Base-by-base conservation (phyloP, 2,797 vertebrate genomes). In the Lacerta agilis region DNA sequence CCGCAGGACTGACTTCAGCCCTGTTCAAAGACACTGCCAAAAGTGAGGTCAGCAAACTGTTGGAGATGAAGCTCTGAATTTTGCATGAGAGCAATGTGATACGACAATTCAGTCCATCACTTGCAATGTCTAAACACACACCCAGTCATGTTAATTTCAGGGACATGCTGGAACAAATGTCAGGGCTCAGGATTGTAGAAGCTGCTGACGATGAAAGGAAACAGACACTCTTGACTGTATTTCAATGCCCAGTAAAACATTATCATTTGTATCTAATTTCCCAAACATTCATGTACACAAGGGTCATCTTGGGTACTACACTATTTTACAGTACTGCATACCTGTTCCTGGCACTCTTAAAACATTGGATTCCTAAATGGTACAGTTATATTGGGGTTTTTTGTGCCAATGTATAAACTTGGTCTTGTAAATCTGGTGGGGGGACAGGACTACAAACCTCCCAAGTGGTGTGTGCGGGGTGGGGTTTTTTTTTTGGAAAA, bases 1-100 rank as follows among this genome's bases (percentile, higher is more conserved):
- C 71, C 71, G 2, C n/a, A 3, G 38, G 69, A 85, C 55, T 38
- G 41, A 85, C 27, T 80, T 27, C 69, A 85, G 75, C 55, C 6
- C 29, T 45, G 38, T 61, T 18, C 25, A 20, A 66, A 73, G 27
- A 72, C 58, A 69, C n/a, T 38, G 17, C 78, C 80, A 67, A 82
- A 80, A 80, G 77, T 8, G 2, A 85, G 83, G 77, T 88, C 83
- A 88, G 69, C 55, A 85, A 85, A 85, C 87, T 49, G 77, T 38
- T 80, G 58, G 69, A 85, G 71, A n/a, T 80, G 67, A 67, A 88
- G 4, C 36, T 25, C 20, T 88, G 55, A 81, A 88, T 81, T 85
- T 80, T 85, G 23, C 77, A 85, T 85, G 67, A 81, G 7, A n/a
- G 83, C n/a, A 66, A 81, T 41, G 55, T 73, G 25, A 85, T 88